These are phyloP conservation scores for Castor canadensis DNA, from an alignment of 2,113 vertebrate genomes.

Conservation along the genomic window DNA sequence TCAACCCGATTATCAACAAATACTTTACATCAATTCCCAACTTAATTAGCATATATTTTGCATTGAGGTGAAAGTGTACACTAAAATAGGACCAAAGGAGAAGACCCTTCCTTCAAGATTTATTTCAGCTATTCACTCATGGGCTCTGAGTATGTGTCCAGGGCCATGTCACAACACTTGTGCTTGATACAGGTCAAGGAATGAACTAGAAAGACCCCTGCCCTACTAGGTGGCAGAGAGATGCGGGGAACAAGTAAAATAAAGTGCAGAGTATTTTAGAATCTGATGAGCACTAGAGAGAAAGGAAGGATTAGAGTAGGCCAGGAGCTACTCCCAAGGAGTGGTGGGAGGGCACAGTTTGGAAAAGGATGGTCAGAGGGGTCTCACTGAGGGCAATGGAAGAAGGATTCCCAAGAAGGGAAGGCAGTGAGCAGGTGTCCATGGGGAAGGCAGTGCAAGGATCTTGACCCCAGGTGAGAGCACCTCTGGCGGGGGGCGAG, in stretches of 20 bases:
- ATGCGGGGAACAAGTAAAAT: not conserved
- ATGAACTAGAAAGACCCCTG: not conserved
- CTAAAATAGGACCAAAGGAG: not conserved
- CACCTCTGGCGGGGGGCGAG: rapidly evolving
- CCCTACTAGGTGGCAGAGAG: not conserved
- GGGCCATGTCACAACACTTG: not conserved
- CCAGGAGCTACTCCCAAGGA: rapidly evolving
- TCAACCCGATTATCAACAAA: not conserved
- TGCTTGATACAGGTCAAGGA: not conserved
- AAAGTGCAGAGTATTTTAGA: not conserved
- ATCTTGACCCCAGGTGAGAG: not conserved
- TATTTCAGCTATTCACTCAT: not conserved
- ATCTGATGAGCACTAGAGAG: not conserved
- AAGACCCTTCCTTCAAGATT: not conserved
- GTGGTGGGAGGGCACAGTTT: not conserved
- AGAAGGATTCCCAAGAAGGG: too few relatives aligned
- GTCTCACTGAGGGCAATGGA: not conserved
- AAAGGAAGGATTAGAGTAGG: too few relatives aligned
- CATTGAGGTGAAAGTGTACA: not conserved
- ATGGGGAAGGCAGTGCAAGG: not conserved
- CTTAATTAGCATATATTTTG: not conserved
- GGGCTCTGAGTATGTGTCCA: not conserved
- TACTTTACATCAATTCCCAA: not conserved
- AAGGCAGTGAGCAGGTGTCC: not conserved
- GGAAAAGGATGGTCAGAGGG: not conserved